Base-by-base conservation (phyloP, 2,888 invertebrate genomes). In the Lycaena phlaeas region DNA sequence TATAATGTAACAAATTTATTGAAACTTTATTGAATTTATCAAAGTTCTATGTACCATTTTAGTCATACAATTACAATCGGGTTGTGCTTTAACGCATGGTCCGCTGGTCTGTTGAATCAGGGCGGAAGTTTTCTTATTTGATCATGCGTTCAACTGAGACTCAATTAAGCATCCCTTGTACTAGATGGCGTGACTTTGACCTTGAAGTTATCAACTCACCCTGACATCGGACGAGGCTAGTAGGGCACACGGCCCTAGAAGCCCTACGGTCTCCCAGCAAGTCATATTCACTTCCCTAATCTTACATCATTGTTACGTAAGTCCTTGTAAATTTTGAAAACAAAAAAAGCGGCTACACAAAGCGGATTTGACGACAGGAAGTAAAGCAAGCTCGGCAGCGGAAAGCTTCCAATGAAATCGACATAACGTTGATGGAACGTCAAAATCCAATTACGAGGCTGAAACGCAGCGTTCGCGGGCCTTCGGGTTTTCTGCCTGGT, bases 391-490 rank as follows among this genome's bases (percentile, higher is more conserved):
- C 73, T 71, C 69, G 62, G 70, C 77, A 78, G 79, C 77, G 72
- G 69, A 72, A 79, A 79, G 81, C 81, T 61, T 66, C 72, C 74
- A 74, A 79, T 77, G 69, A 72, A 75, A 77, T 75, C 61, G n/a
- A n/a, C n/a, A 72, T 68, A 69, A 69, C 62, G 72, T n/a, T n/a
- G n/a, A n/a, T n/a, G n/a, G 76, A 81, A 76, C 74, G 76, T n/a
- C n/a, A n/a, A 76, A 79, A 81, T 77, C 76, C 73, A 82, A 81
- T 84, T 82, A 84, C 84, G 62, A 84, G 82, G 58, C 75, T 81
- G 78, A 84, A 84, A 61, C 81, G 79, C 59, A 84, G 79, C 62
- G 72, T 75, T 61, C 82, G 74, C 63, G 81, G 78, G 71, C 76
- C 76, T 74, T 77, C 75, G 55, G 73, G 68, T 68, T 63, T 66